phyloP scores from a whole-genome alignment of 1,140 invertebrate species.

The Calliopsis andreniformis region DNA sequence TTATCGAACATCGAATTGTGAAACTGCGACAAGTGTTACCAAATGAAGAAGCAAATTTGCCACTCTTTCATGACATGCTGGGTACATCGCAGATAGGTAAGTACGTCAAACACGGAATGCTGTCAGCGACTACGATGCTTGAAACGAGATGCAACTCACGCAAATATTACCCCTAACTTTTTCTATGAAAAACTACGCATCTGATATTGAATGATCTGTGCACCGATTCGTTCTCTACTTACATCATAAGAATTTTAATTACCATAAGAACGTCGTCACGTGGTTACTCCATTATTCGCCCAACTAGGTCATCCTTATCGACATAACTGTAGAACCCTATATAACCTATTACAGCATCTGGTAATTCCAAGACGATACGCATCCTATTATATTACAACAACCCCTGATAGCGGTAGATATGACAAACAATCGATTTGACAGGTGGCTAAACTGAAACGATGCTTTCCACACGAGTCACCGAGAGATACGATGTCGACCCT shows the following conservation, averaged over 20 bases:
- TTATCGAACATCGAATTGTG: background rate
- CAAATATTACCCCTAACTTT: no score
- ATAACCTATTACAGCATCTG: slow-evolving; percentile 20
- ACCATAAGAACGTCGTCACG: background rate
- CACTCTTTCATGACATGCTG: background rate
- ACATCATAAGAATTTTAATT: slow-evolving; percentile 19
- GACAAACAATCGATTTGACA: background rate
- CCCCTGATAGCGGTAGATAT: slow-evolving; percentile 17
- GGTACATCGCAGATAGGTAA: background rate
- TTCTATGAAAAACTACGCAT: background rate
- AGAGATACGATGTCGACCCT: background rate
- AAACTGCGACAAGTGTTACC: no score
- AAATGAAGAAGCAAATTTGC: background rate
- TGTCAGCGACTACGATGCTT: no score
- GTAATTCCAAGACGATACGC: slow-evolving; percentile 28
- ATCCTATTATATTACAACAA: slow-evolving; percentile 13
- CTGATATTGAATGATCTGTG: background rate
- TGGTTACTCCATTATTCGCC: slow-evolving; percentile 4
- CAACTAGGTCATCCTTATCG: slow-evolving; percentile 37
- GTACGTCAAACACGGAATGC: background rate
- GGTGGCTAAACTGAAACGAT: background rate
- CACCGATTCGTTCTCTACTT: background rate
- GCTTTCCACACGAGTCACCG: background rate
- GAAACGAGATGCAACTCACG: no score
- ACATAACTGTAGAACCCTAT: slow-evolving; percentile 2